phyloP scores from a whole-genome alignment of 2,113 vertebrate species.

The Tretioscincus oriximinensis region DNA sequence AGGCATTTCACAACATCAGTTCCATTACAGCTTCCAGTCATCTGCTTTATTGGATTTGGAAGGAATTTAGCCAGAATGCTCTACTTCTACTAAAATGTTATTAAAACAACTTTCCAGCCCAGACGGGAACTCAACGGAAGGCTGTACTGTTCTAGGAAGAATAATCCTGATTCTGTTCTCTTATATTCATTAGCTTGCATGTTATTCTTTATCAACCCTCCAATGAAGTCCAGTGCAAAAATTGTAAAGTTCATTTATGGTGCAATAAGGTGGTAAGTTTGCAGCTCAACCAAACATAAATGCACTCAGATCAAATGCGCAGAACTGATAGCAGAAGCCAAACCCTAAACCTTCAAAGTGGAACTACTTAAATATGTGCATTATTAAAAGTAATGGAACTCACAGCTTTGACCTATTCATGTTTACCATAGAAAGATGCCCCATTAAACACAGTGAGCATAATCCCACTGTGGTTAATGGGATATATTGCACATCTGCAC shows the following conservation, averaged over 20 bases:
- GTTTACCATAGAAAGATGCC: neutral
- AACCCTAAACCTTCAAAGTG: neutral
- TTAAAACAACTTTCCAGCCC: constrained; percentile 60
- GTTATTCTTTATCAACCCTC: neutral
- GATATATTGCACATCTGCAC: neutral
- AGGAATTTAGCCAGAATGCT: constrained; percentile 51
- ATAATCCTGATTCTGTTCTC: constrained; percentile 20
- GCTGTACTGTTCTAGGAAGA: constrained; percentile 40
- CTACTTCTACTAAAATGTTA: constrained; percentile 52
- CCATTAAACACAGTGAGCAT: neutral
- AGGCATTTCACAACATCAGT: constrained; percentile 53
- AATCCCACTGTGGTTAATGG: neutral
- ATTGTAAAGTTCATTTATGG: constrained; percentile 58
- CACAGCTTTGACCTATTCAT: neutral
- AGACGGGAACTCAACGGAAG: constrained; percentile 48
- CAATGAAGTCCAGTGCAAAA: constrained; percentile 21
- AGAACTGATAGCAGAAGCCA: neutral
- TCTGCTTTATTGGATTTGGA: constrained; percentile 67
- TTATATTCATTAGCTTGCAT: constrained; percentile 12
- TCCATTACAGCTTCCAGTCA: constrained; percentile 56
- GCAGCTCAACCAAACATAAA: constrained; percentile 9
- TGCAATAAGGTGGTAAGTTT: constrained; percentile 48
- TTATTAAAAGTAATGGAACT: neutral
- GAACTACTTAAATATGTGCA: neutral
- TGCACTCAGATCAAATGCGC: constrained; percentile 6